Percentiles rank a stretch among this genome's conserved stretches.
phyloP scores from a whole-genome alignment of 1,140 invertebrate species.

The Halictus rubicundus region DNA sequence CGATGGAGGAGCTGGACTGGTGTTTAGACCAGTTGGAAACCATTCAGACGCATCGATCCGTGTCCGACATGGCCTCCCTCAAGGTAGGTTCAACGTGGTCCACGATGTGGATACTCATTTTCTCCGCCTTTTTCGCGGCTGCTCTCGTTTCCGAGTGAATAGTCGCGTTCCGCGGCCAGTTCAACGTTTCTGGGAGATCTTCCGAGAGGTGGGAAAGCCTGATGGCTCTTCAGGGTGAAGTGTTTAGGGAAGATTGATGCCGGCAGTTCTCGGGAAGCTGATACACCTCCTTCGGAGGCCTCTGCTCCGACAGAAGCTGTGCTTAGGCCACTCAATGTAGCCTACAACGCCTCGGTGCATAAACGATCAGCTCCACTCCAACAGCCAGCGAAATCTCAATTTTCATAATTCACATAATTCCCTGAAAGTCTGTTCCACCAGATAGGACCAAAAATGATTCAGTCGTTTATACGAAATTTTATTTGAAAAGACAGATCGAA shows the following conservation, averaged over 20 bases:
- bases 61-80: slow-evolving; percentile 99
- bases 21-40: slow-evolving; percentile 99
- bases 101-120: not conserved
- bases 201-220: not conserved
- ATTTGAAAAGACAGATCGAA: no score
- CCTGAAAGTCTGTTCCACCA: no score
- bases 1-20: slow-evolving; percentile 99
- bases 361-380: no score
- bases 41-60: slow-evolving; percentile 99
- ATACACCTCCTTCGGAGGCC: not conserved
- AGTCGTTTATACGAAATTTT: no score
- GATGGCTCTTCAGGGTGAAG: not conserved
- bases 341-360: no score
- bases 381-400: no score
- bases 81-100: slow-evolving; percentile 85
- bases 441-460: no score
- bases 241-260: slow-evolving; percentile 1
- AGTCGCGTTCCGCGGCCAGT: not conserved
- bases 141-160: slow-evolving; percentile 25
- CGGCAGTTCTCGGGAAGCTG: not conserved
- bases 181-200: not conserved
- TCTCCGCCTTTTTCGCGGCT: not conserved
- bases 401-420: no score
- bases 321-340: no score
- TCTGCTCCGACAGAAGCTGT: no score